phyloP scores from a whole-genome alignment of 1,140 invertebrate species.

The Drosophila punjabiensis region DNA sequence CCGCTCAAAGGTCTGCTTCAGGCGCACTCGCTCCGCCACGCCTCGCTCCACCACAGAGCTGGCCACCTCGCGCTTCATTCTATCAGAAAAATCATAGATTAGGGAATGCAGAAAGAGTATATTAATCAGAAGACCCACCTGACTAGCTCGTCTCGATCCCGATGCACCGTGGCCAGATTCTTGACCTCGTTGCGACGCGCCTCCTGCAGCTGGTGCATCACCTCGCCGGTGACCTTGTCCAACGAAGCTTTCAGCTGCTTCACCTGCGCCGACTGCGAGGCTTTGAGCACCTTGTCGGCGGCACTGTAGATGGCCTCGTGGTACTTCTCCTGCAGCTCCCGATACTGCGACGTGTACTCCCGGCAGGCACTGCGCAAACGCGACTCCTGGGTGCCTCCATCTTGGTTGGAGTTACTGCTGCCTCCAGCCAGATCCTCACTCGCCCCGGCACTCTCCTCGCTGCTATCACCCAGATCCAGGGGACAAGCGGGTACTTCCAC shows the following conservation, averaged over 20 bases:
- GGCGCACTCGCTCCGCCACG: slow-evolving; percentile 91
- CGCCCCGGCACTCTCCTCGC: slow-evolving; percentile 83
- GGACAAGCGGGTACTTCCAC: slow-evolving; percentile 79
- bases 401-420: slow-evolving; percentile 75
- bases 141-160: slow-evolving; percentile 95
- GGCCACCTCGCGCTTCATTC: slow-evolving; percentile 91
- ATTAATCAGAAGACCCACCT: slow-evolving; percentile 85
- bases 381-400: slow-evolving; percentile 89
- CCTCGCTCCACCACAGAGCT: slow-evolving; percentile 92
- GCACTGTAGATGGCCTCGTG: slow-evolving; percentile 91
- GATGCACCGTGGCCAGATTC: slow-evolving; percentile 91
- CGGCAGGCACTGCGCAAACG: slow-evolving; percentile 88
- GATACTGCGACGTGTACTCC: slow-evolving; percentile 91
- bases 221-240: slow-evolving; percentile 92
- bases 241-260: slow-evolving; percentile 90
- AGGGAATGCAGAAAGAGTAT: not conserved
- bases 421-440: slow-evolving; percentile 85
- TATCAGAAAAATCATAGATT: slow-evolving; percentile 35
- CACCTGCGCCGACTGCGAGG: slow-evolving; percentile 92
- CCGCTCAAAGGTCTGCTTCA: slow-evolving; percentile 91
- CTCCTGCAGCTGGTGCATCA: slow-evolving; percentile 93
- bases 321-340: slow-evolving; percentile 93
- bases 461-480: slow-evolving; percentile 72
- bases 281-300: slow-evolving; percentile 92
- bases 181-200: slow-evolving; percentile 95